Evolutionary conservation across 2,797 vertebrate species (phyloP).

Genomic region (Fringilla coelebs): DNA sequence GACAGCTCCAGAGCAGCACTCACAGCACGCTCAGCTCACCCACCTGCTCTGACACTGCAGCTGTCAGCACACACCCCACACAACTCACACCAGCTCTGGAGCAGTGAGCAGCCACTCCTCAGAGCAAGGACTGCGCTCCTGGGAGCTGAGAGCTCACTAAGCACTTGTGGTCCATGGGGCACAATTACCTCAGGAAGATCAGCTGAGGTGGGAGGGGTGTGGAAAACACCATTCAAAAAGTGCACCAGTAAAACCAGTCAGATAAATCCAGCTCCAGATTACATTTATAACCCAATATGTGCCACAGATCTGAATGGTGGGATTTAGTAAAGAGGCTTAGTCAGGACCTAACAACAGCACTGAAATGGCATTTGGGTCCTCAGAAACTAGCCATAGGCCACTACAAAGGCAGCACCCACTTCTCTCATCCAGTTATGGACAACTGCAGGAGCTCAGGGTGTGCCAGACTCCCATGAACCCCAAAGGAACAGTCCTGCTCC

Average conservation of each 20-base stretch:
- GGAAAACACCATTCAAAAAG: background rate
- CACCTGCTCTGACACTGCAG: background rate
- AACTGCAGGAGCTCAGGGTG: background rate
- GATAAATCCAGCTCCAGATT: background rate
- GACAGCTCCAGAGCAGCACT: background rate
- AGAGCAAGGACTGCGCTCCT: background rate
- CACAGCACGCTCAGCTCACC: background rate
- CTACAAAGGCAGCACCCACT: background rate
- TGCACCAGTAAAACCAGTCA: background rate
- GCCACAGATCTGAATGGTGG: background rate
- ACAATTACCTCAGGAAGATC: background rate
- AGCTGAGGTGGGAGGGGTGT: background rate
- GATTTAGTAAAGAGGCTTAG: background rate
- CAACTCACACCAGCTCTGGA: background rate
- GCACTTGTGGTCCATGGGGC: background rate
- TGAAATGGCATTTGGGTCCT: background rate
- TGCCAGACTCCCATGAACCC: background rate
- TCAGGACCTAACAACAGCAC: background rate
- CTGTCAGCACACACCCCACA: background rate
- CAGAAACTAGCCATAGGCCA: background rate
- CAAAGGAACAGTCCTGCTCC: background rate
- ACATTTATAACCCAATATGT: background rate
- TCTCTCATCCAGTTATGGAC: background rate
- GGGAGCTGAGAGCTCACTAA: background rate
- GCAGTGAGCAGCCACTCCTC: background rate